These are phyloP conservation scores for Barypeithes pellucidus DNA, from an alignment of 2,888 invertebrate genomes.

Conservation along the genomic window DNA sequence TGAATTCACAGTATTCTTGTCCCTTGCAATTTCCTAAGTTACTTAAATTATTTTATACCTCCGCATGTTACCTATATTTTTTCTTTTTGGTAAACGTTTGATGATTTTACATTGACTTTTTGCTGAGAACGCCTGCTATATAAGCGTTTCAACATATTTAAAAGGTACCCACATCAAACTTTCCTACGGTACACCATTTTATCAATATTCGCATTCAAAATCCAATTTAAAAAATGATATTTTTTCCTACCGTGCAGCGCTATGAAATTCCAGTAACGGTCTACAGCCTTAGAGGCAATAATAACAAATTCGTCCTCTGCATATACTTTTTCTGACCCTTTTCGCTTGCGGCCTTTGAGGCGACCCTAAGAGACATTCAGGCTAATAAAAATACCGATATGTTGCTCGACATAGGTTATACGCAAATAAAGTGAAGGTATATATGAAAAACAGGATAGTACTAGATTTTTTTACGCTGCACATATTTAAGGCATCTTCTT, in stretches of 20 bases:
- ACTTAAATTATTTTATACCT: too few relatives aligned
- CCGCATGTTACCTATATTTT: too few relatives aligned
- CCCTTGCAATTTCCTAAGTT: too few relatives aligned
- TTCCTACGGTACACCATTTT: not conserved
- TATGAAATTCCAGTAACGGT: conserved; percentile 15
- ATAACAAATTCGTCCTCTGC: conserved; percentile 44
- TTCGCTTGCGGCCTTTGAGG: conserved; percentile 61
- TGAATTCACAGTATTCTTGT: too few relatives aligned
- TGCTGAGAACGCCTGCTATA: too few relatives aligned
- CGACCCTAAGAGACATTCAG: conserved; percentile 63
- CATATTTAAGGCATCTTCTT: too few relatives aligned
- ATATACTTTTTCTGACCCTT: conserved; percentile 41
- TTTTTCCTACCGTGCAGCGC: conserved; percentile 5
- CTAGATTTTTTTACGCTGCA: not conserved
- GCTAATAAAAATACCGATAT: conserved; percentile 68
- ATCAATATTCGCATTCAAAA: conserved; percentile 12
- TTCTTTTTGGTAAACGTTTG: too few relatives aligned
- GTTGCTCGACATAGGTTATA: conserved; percentile 67
- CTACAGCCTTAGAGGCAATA: conserved; percentile 31
- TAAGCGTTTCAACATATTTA: too few relatives aligned
- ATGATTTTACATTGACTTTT: too few relatives aligned
- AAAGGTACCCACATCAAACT: too few relatives aligned
- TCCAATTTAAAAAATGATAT: conserved; percentile 23
- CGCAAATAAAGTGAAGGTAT: conserved; percentile 61
- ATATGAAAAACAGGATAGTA: conserved; percentile 36